Evolutionary conservation across 2,113 vertebrate genomes (phyloP), one percentile per base, ranked within the genome.

Genomic region (Haplotaxodon microlepis): DNA sequence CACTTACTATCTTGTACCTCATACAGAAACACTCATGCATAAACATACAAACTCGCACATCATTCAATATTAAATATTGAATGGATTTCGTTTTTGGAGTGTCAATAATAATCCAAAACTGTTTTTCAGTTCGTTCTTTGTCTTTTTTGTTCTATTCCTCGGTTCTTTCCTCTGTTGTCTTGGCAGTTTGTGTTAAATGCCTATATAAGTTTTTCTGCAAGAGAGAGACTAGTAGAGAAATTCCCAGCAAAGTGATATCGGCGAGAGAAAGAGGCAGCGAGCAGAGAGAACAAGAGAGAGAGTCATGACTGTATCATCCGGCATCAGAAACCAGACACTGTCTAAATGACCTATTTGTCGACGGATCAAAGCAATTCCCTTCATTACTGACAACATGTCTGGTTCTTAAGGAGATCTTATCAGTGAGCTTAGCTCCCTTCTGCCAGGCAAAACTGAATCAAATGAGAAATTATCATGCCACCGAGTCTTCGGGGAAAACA

Each of bases 331-430:
- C 86, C 90, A 94, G 95, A 94, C 93, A 93, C 93, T 87, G 91
- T 89, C 86, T 96, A 95, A 97, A 96, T 95, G 95, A 96, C 96
- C 95, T 95, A 96, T 96, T 96, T 97, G 95, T 96, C 90, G 93
- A 93, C 42, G 88, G 95, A 96, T 96, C 96, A 96, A 96, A 96
- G 96, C 92, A 89, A 94, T 95, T 96, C 92, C 93, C 95, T 94
- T 96, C 95, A 95, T 96, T 96, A 96, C 94, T 95, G 96, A 96
- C 95, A 94, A 95, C 94, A 95, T 92, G 94, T 96, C 94, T 93
- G 92, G 71, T 92, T 96, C 95, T 95, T 96, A 94, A 94, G 92
- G 88, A 95, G 94, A 96, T 96, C 89, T 92, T 95, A 95, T 96
- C 94, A 90, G 89, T 81, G 92, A 92, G 96, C 94, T 96, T 91